Percentiles rank a stretch among this genome's conserved stretches.
phyloP scores from a whole-genome alignment of 2,888 invertebrate species.

The Eupithecia subumbrata region DNA sequence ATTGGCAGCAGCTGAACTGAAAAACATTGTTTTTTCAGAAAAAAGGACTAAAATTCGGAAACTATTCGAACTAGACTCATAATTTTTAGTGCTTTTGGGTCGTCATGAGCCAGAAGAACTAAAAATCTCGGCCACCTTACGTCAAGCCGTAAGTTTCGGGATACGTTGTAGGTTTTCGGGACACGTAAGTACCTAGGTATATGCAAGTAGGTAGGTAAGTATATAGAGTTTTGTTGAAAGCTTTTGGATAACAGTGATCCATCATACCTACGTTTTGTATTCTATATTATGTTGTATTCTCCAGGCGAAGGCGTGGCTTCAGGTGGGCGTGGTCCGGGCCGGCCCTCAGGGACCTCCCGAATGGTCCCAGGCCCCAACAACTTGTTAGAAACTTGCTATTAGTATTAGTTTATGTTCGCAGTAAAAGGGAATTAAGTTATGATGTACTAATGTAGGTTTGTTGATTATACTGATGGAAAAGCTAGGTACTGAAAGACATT shows the following conservation, averaged over 20 bases:
- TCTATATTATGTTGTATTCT: constrained; percentile 65
- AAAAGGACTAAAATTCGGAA: not conserved
- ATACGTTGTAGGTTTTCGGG: too few species aligned
- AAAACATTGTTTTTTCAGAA: not conserved
- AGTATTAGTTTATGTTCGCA: constrained; percentile 45
- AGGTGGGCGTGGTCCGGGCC: constrained; percentile 67
- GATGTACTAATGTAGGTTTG: constrained; percentile 20
- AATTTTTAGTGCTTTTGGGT: not conserved
- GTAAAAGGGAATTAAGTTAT: constrained; percentile 41
- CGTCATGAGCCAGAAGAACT: not conserved
- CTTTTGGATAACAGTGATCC: constrained; percentile 30
- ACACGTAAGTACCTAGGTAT: not conserved
- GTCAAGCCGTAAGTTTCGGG: too few species aligned
- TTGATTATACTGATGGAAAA: not conserved
- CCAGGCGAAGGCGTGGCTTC: constrained; percentile 74
- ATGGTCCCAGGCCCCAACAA: constrained; percentile 64
- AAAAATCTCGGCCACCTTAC: too few species aligned
- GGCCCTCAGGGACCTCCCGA: constrained; percentile 74
- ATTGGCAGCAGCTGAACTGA: not conserved
- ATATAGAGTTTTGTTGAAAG: constrained; percentile 12
- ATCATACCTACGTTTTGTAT: constrained; percentile 56
- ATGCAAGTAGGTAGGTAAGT: not conserved
- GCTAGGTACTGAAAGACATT: too few species aligned
- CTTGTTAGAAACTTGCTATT: constrained; percentile 67
- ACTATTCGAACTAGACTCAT: not conserved